Base-by-base conservation (phyloP, 1,140 invertebrate genomes). In the Goniozus legneri region DNA sequence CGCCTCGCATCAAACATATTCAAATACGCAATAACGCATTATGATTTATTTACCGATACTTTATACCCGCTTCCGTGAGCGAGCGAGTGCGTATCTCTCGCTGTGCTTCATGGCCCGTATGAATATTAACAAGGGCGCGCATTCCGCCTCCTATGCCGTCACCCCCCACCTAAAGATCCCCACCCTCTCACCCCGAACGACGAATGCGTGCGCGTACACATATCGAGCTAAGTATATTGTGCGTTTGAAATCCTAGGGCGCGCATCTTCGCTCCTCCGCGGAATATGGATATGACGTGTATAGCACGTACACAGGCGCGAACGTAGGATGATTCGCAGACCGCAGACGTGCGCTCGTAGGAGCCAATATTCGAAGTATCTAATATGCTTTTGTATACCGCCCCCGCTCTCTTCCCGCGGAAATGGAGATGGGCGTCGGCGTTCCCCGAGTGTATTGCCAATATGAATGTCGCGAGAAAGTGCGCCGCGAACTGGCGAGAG, bases 21-120 rank as follows among this genome's bases (percentile, higher is more conserved):
- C 64, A 66, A 65, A 67, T 66, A 59, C 43, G 54, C 64, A 63
- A 67, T 63, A 60, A 58, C 41, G 52, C 42, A 60, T 59, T 63
- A 66, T 67, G 64, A 67, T 67, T 67, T 67, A 67, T 67, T 66
- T 63, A 59, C 62, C 51, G 54, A 67, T 66, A 66, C 58, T 63
- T 65, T 66, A 59, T 59, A 57, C 52, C 30, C 34, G 50, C 35
- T 40, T 48, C 38, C 43, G 22, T 36, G 45, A 48, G 37, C 20
- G 21, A 39, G 35, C 37, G 38, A 35, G 54, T 37, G 37, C 24
- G 36, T 49, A 47, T 51, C 50, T 37, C 35, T 48, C 54, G 57
- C 40, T 58, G 63, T 54, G 55, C 61, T 63, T 60, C 51, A 54
- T 60, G 52, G 47, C 34, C 48, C 41, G 50, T 70, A 70, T 66